Conservation (phyloP, 2,888 invertebrate genomes). For the Volucella inflata region DNA sequence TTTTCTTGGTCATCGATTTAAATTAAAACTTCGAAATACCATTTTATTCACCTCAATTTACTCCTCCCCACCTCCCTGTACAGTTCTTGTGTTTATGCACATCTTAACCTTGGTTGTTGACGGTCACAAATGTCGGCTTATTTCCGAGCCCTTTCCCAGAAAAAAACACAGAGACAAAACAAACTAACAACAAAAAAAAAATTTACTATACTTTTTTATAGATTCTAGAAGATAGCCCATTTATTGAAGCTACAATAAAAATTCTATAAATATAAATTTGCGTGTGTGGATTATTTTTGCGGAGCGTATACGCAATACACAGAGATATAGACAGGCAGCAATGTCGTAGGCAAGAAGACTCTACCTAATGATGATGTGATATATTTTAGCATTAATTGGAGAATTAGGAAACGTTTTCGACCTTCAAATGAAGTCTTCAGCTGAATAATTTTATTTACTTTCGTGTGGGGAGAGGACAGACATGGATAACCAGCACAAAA, state of each 20-base stretch:
- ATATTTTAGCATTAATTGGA: slow-evolving; percentile 39
- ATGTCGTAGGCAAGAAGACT: slow-evolving; percentile 26
- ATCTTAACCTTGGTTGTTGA: slow-evolving; percentile 44
- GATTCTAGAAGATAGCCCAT: neutral
- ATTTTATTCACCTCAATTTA: slow-evolving; percentile 26
- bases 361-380: slow-evolving; percentile 32
- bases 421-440: slow-evolving; percentile 31
- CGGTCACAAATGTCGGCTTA: slow-evolving; percentile 34
- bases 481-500: slow-evolving; percentile 10
- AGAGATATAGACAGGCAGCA: slow-evolving; percentile 20
- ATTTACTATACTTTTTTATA: slow-evolving; percentile 40
- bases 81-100: slow-evolving; percentile 9
- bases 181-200: slow-evolving; percentile 19
- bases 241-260: slow-evolving; percentile 6
- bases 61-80: neutral
- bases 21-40: slow-evolving; percentile 42
- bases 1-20: slow-evolving; percentile 29
- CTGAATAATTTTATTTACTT: slow-evolving; percentile 13
- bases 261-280: slow-evolving; percentile 38
- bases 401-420: slow-evolving; percentile 41
- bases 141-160: slow-evolving; percentile 55
- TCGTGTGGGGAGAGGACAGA: neutral
- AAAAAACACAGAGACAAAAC: slow-evolving; percentile 39
- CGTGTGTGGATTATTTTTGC: slow-evolving; percentile 13
- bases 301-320: neutral